A percentile compares a stretch with the other conserved stretches of the same genome.
phyloP scores from a whole-genome alignment of 1,140 invertebrate species.

The Drosophila elegans region DNA sequence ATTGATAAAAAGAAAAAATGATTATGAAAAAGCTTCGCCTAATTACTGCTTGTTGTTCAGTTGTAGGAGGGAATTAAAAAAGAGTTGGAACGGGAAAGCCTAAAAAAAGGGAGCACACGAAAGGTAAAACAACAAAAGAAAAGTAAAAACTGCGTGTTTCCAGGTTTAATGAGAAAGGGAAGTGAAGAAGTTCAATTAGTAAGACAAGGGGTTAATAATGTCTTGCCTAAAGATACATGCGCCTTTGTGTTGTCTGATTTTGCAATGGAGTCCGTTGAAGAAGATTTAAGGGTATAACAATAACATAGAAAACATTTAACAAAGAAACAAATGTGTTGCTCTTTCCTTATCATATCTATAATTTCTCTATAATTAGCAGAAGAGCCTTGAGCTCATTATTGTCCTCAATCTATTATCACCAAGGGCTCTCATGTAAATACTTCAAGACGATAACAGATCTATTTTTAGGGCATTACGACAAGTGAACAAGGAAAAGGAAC shows the following conservation, averaged over 20 bases:
- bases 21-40: slow-evolving; percentile 16
- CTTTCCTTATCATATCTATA: too few relatives aligned
- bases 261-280: background rate
- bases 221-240: background rate
- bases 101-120: background rate
- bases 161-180: background rate
- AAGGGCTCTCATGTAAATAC: background rate
- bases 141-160: slow-evolving; percentile 16
- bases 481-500: slow-evolving; percentile 7
- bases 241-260: background rate
- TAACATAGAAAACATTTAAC: too few relatives aligned
- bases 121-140: slow-evolving; percentile 6
- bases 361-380: too few relatives aligned
- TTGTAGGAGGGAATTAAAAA: slow-evolving; percentile 24
- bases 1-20: slow-evolving; percentile 42
- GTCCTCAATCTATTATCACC: background rate
- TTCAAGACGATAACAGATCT: slow-evolving; percentile 8
- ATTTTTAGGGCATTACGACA: slow-evolving; percentile 22
- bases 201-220: slow-evolving; percentile 6
- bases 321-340: too few relatives aligned
- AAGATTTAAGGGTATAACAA: too few relatives aligned
- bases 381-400: slow-evolving; percentile 23
- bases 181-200: background rate
- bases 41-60: slow-evolving; percentile 52
- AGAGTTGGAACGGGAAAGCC: background rate